Percentiles rank a stretch among this genome's conserved stretches.
phyloP scores from a whole-genome alignment of 2,888 invertebrate genomes.

The Blastobasis adustella region DNA sequence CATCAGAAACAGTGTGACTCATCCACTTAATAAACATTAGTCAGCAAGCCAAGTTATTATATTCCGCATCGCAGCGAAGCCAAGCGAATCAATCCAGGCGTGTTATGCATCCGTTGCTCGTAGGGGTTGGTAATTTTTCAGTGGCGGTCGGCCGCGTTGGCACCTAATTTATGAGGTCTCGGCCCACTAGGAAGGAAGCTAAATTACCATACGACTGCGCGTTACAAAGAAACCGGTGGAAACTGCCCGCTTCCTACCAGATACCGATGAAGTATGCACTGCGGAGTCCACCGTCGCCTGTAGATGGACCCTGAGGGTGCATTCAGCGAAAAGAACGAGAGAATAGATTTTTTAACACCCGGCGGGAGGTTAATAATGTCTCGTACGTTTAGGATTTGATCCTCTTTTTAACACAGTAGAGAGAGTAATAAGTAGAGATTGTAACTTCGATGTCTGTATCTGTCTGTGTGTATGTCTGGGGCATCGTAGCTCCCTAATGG shows the following conservation, averaged over 20 bases:
- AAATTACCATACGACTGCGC: slow-evolving; percentile 67
- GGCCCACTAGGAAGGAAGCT: slow-evolving; percentile 59
- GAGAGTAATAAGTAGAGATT: no score
- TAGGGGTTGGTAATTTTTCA: slow-evolving; percentile 65
- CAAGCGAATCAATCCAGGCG: slow-evolving; percentile 19
- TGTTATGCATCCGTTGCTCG: slow-evolving; percentile 36
- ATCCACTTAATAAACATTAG: neutral
- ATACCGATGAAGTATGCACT: slow-evolving; percentile 37
- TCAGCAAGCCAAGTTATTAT: neutral
- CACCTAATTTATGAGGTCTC: slow-evolving; percentile 59
- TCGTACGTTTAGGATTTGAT: no score
- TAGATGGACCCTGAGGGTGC: no score
- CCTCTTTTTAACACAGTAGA: no score
- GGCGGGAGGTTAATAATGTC: no score
- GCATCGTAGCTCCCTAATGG: no score
- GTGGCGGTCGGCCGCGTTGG: slow-evolving; percentile 45
- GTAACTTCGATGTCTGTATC: no score
- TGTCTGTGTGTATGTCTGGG: no score
- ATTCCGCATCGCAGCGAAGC: neutral
- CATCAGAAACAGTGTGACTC: no score
- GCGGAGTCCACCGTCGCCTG: no score
- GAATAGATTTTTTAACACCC: no score
- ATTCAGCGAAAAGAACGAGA: no score
- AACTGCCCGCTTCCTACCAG: slow-evolving; percentile 43
- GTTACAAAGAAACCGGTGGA: slow-evolving; percentile 52